Evolutionary conservation across 1,140 invertebrate genomes (phyloP).

Genomic region (Samia ricini): DNA sequence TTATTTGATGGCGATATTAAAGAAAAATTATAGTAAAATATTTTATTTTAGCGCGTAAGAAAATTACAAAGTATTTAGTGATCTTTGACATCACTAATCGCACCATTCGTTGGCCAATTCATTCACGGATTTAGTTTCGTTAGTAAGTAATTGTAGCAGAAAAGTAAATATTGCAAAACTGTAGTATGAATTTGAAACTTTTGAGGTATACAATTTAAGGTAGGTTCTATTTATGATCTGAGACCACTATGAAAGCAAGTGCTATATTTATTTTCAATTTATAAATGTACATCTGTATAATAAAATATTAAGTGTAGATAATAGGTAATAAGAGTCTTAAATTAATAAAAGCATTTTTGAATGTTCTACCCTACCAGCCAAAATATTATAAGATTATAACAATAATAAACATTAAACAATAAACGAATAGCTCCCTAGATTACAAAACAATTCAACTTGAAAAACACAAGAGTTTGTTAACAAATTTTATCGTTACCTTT

Average conservation of each 20-base stretch:
- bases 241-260: too few relatives aligned
- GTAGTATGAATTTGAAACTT: too few relatives aligned
- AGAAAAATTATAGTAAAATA: too few relatives aligned
- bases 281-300: neutral
- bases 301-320: neutral
- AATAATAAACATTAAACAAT: constrained; percentile 28
- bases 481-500: constrained; percentile 57
- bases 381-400: neutral
- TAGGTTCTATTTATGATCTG: too few relatives aligned
- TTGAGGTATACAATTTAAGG: too few relatives aligned
- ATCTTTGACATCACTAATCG: constrained; percentile 30
- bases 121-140: constrained; percentile 32
- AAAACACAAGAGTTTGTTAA: constrained; percentile 28
- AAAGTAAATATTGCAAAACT: neutral
- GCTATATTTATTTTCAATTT: neutral
- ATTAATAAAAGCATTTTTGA: neutral
- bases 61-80: neutral
- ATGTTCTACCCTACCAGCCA: neutral
- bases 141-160: constrained; percentile 19
- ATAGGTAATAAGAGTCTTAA: neutral
- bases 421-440: constrained; percentile 21
- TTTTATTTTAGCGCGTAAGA: too few relatives aligned
- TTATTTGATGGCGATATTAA: too few relatives aligned
- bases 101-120: constrained; percentile 24
- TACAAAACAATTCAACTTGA: neutral